A percentile compares a stretch with the other conserved stretches of the same genome.
Evolutionary conservation across 2,113 vertebrate species (phyloP).

Genomic region (Mionectes macconnelli): DNA sequence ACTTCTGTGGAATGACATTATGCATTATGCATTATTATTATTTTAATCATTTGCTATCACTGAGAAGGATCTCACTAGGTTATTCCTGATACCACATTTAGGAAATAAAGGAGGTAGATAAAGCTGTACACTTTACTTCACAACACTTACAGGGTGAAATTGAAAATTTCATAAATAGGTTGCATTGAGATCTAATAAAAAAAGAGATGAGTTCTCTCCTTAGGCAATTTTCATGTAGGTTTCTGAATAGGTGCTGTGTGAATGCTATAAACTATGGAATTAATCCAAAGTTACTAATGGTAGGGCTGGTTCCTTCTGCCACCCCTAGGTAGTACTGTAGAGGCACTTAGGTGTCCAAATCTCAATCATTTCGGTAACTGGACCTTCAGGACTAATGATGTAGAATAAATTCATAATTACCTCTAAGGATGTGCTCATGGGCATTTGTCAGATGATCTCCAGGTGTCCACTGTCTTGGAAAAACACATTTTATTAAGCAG

Average conservation of each 20-base stretch:
- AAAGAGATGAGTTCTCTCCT: background rate
- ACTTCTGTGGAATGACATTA: background rate
- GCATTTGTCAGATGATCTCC: background rate
- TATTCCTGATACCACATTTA: background rate
- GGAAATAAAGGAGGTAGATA: background rate
- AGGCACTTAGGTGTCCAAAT: background rate
- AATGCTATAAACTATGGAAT: background rate
- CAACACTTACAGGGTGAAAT: background rate
- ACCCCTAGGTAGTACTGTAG: background rate
- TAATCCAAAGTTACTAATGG: background rate
- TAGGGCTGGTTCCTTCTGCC: background rate
- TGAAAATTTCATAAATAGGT: background rate
- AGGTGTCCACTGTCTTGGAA: background rate
- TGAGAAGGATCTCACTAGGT: background rate
- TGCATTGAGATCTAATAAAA: background rate
- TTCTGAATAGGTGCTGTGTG: background rate
- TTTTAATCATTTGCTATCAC: conserved; percentile 3
- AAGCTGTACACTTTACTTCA: background rate
- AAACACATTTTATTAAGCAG: background rate
- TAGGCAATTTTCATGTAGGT: background rate
- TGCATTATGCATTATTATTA: conserved; percentile 29
- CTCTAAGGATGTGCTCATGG: background rate
- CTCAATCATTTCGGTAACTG: background rate
- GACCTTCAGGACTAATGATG: background rate
- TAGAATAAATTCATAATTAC: background rate